phyloP scores from a whole-genome alignment of 2,797 vertebrate species.

The Pelochelys cantorii region DNA sequence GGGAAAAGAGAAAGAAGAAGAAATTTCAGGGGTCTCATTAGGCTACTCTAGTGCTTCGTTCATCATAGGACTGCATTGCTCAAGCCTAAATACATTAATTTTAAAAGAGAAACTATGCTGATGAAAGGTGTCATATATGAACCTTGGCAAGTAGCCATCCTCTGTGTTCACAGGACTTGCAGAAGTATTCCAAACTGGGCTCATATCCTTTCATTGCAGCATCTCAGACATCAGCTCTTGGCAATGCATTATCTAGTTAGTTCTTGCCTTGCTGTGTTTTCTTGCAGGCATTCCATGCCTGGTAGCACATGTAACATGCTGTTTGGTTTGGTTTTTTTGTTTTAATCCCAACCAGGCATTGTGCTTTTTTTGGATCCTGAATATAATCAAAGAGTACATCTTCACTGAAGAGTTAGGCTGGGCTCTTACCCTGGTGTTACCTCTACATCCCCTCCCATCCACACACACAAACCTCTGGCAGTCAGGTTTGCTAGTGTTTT shows the following conservation, averaged over 20 bases:
- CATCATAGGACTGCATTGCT: background rate
- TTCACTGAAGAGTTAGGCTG: background rate
- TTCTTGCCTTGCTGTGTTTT: conserved; percentile 8
- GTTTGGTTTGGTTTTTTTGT: background rate
- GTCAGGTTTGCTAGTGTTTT: background rate
- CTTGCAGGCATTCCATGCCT: background rate
- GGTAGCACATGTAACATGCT: background rate
- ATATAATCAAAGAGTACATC: background rate
- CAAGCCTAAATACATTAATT: background rate
- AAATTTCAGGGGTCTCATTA: conserved; percentile 5
- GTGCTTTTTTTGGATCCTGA: background rate
- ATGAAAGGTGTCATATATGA: background rate
- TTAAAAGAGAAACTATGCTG: background rate
- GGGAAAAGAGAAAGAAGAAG: background rate
- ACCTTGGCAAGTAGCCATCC: background rate
- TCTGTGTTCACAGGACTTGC: background rate
- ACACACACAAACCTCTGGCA: background rate
- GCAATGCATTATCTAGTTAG: background rate
- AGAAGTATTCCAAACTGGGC: background rate
- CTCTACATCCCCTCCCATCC: background rate
- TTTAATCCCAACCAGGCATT: conserved; percentile 5
- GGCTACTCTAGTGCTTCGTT: background rate
- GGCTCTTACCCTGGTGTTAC: background rate
- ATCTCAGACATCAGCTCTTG: background rate
- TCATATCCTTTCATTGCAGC: background rate